Percentiles rank a stretch among this genome's conserved stretches.
phyloP scores from a whole-genome alignment of 2,797 vertebrate species.

The Cuculus canorus region DNA sequence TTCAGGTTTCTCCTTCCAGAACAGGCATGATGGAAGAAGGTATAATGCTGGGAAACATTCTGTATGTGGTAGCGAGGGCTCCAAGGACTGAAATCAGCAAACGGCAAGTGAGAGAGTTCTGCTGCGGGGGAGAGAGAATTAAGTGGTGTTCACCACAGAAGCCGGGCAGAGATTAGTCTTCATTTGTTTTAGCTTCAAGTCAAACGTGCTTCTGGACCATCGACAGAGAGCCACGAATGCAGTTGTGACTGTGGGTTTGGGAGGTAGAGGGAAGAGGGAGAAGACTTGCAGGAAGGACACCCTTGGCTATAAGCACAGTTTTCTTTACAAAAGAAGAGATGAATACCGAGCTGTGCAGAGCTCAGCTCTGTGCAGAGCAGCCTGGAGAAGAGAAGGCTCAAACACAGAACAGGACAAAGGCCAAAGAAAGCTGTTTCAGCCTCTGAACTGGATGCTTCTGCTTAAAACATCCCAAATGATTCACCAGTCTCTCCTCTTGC shows the following conservation, averaged over 20 bases:
- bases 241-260: neutral
- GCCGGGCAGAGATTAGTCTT: neutral
- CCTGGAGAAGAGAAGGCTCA: neutral
- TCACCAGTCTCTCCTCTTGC: neutral
- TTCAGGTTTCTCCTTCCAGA: neutral
- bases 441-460: neutral
- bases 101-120: neutral
- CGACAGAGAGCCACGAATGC: neutral
- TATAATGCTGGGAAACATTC: neutral
- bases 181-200: slow-evolving; percentile 7
- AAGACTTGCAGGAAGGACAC: neutral
- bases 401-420: slow-evolving; percentile 29
- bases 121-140: neutral
- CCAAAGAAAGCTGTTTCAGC: neutral
- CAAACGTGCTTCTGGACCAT: neutral
- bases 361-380: neutral
- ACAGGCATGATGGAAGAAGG: neutral
- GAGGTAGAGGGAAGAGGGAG: neutral
- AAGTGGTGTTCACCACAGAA: neutral
- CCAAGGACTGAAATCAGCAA: neutral
- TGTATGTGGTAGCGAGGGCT: neutral
- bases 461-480: neutral
- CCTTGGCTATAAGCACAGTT: neutral
- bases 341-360: neutral
- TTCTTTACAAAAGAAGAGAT: slow-evolving; percentile 20